These are phyloP conservation scores for Balaeniceps rex DNA, from an alignment of 2,113 vertebrate species.

Conservation along the genomic window DNA sequence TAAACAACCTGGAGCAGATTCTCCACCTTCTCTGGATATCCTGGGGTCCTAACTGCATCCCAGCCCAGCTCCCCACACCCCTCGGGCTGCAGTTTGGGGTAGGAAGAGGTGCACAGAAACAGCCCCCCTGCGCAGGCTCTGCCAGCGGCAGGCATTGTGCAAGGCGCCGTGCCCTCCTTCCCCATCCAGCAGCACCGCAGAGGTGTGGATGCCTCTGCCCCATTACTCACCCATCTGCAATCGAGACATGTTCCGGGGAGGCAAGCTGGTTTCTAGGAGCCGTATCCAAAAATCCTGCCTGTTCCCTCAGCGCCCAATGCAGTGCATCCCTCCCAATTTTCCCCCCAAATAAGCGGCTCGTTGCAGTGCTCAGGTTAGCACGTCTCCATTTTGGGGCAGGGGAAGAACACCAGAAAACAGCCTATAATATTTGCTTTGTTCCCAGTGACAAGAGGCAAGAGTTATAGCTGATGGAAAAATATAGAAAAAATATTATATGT, in stretches of 20 bases:
- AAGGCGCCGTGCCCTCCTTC: background rate
- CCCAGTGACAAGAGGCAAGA: background rate
- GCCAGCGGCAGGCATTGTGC: background rate
- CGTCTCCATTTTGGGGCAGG: background rate
- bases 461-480: background rate
- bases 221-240: background rate
- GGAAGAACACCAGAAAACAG: background rate
- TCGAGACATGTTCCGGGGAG: fast-evolving
- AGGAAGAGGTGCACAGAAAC: background rate
- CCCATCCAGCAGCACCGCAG: background rate
- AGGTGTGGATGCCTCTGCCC: background rate
- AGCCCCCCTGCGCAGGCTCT: background rate
- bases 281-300: background rate
- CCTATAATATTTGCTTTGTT: background rate
- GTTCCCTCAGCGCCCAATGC: fast-evolving
- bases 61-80: background rate
- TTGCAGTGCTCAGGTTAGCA: background rate
- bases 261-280: background rate
- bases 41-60: background rate
- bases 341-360: background rate
- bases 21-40: background rate
- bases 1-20: background rate
- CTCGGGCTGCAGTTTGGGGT: background rate
- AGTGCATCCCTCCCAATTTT: fast-evolving
- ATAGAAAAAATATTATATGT: background rate